A percentile compares a stretch with the other conserved stretches of the same genome.
These are phyloP conservation scores for rat (Rattus norvegicus) DNA, from an alignment of 2,113 vertebrate genomes.

Conservation along the genomic window DNA sequence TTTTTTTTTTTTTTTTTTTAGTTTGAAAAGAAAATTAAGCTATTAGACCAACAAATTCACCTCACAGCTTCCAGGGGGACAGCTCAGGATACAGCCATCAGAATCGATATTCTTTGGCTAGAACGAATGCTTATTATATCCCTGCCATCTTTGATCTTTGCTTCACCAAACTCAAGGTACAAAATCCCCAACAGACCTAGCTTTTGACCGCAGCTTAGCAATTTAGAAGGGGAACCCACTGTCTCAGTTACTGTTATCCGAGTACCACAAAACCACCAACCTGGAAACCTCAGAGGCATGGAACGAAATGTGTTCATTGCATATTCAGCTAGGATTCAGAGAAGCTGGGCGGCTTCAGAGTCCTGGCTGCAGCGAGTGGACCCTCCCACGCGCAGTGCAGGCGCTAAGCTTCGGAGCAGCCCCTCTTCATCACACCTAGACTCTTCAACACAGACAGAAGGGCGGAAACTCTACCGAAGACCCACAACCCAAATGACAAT, in stretches of 20 bases:
- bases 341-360: not conserved
- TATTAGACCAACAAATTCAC: not conserved
- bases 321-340: not conserved
- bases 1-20: not conserved
- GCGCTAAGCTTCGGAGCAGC: not conserved
- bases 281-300: not conserved
- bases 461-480: not conserved
- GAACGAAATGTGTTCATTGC: not conserved
- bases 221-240: not conserved
- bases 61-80: not conserved
- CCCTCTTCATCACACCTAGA: not conserved
- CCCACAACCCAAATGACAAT: not conserved
- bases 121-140: not conserved
- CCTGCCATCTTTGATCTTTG: not conserved
- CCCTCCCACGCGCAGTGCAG: not conserved
- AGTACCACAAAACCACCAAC: not conserved
- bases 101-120: not conserved
- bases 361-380: not conserved
- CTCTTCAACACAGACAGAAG: constrained; percentile 6
- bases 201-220: not conserved
- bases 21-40: not conserved
- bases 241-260: not conserved
- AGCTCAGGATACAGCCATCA: not conserved
- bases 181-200: not conserved
- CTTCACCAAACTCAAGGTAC: not conserved